Evolutionary conservation across 2,113 vertebrate species (phyloP), one percentile per base, ranked within the genome.

Genomic region (Perca schrenkii): DNA sequence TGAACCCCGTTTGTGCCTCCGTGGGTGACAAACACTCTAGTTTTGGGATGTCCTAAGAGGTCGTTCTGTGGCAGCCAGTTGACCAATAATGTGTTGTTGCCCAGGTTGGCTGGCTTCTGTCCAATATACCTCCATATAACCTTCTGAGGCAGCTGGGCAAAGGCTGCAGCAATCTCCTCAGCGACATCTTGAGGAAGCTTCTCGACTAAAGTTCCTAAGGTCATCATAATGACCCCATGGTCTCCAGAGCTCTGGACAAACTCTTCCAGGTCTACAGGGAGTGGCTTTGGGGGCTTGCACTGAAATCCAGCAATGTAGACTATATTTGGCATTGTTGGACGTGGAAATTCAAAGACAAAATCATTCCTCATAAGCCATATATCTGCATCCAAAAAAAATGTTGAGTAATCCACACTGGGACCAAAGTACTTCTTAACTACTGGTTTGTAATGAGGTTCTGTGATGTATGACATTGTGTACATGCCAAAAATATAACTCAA

Each of bases 311-410:
- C 82, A 4, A 92, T 92, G 76, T 92, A 93, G 63, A 92, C 57
- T 3, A 93, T 63, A 64, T 93, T 93, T 69, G 91, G 92, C 86
- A 93, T 83, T 5, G 91, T 92, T 52, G 92, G 92, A 50, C 88
- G 88, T n/a, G 90, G 91, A 70, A 79, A 92, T 64, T 95, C 93
- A 91, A 95, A 95, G 31, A 93, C 67, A 63, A 95, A 95, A 74
- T 95, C 89, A 66, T 88, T 94, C 84, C 94, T 94, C 93, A 95
- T 92, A 0, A 95, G 90, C 94, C 93, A 95, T 36, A 95, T 94
- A 43, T 95, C 94, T 74, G 95, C 92, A 57, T 94, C 84, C 31
- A 92, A 83, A 65, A 92, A 87, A 17, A 95, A 87, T 0, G 87
- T 86, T 47, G 84, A 87, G 47, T 93, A 94, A 87, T 95, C 93